Conservation (phyloP, 2,113 vertebrate species). For the Azemiops feae region DNA sequence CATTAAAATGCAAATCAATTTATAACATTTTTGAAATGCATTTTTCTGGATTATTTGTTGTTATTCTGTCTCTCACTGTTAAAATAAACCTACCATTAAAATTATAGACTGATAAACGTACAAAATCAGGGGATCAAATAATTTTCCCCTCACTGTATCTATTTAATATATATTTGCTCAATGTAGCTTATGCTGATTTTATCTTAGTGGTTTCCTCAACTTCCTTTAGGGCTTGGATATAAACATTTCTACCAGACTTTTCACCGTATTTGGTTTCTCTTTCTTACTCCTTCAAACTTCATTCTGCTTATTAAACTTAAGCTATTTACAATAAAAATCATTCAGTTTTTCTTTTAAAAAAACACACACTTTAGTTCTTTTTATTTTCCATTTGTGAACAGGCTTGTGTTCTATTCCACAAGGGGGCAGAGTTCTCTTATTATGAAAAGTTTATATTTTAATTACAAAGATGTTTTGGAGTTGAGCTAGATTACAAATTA, state of each 20-base stretch:
- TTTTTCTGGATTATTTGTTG: too few relatives aligned
- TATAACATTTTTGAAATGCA: too few relatives aligned
- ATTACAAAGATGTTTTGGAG: neutral
- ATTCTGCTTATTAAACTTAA: neutral
- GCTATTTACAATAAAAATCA: neutral
- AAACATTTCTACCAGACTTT: neutral
- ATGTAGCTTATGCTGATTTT: neutral
- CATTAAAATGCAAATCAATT: too few relatives aligned
- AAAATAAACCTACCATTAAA: too few relatives aligned
- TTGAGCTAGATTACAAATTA: neutral
- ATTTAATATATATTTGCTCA: neutral
- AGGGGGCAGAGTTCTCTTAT: slow-evolving; percentile 13
- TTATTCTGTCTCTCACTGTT: too few relatives aligned
- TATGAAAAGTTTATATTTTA: neutral
- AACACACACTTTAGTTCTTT: neutral
- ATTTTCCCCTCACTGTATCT: neutral
- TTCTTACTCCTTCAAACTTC: neutral
- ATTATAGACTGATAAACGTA: too few relatives aligned
- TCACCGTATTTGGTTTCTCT: neutral
- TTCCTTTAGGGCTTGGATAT: neutral
- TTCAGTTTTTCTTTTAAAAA: neutral
- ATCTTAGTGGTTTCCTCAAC: neutral
- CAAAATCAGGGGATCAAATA: too few relatives aligned
- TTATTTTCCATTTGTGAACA: neutral
- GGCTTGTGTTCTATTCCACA: slow-evolving; percentile 15